Evolutionary conservation across 2,888 invertebrate species (phyloP).

Genomic region (Aspidiotus destructor): DNA sequence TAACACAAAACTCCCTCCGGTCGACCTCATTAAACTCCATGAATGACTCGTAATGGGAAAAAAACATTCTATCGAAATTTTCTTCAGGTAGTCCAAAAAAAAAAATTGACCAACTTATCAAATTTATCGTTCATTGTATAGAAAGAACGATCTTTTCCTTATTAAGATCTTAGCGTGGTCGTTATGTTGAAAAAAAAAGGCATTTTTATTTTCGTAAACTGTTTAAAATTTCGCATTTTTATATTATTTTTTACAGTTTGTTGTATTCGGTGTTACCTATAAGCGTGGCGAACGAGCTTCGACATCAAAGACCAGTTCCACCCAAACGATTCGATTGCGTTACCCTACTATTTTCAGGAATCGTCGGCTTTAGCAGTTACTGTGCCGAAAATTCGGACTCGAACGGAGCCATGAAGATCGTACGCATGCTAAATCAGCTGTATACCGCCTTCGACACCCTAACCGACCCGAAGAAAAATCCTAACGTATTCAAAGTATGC

Average conservation of each 20-base stretch:
- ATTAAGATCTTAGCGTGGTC: too few species aligned
- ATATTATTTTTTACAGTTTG: slow-evolving; percentile 51
- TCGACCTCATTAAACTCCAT: too few species aligned
- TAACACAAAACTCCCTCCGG: too few species aligned
- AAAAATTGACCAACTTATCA: too few species aligned
- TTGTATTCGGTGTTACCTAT: slow-evolving; percentile 89
- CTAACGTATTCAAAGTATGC: slow-evolving; percentile 84
- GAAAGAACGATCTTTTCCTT: too few species aligned
- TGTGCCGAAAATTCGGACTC: slow-evolving; percentile 85
- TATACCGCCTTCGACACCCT: slow-evolving; percentile 90
- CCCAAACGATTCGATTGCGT: slow-evolving; percentile 82
- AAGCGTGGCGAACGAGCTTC: slow-evolving; percentile 86
- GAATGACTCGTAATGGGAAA: too few species aligned
- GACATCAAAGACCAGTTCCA: slow-evolving; percentile 83
- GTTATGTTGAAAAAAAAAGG: too few species aligned
- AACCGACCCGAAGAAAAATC: slow-evolving; percentile 83
- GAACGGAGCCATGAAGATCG: slow-evolving; percentile 90
- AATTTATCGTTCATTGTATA: too few species aligned
- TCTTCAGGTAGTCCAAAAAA: too few species aligned
- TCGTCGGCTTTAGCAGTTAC: slow-evolving; percentile 83
- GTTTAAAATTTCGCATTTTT: too few species aligned
- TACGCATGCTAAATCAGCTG: slow-evolving; percentile 81
- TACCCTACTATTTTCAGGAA: slow-evolving; percentile 86
- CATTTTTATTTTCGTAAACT: too few species aligned
- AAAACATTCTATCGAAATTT: too few species aligned